Evolutionary conservation across 1,140 invertebrate species (phyloP).

Genomic region (Diabrotica undecimpunctata): DNA sequence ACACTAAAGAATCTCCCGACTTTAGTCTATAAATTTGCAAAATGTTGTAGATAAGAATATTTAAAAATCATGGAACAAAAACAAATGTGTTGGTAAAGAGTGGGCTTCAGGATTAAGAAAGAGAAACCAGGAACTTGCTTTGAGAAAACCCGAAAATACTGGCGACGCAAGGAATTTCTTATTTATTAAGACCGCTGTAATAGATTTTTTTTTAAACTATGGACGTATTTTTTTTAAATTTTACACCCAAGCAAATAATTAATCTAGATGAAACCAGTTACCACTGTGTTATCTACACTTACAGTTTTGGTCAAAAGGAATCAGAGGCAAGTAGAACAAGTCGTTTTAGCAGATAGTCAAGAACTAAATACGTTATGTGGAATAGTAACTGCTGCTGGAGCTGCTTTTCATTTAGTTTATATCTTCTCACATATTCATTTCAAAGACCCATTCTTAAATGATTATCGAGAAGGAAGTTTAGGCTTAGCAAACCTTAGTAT

Average conservation of each 20-base stretch:
- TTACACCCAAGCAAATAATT: not conserved
- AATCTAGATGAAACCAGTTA: too few relatives aligned
- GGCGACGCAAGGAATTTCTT: too few relatives aligned
- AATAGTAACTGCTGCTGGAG: conserved; percentile 8
- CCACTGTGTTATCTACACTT: not conserved
- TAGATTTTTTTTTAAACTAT: conserved; percentile 4
- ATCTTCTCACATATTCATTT: conserved; percentile 5
- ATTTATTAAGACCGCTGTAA: conserved; percentile 44
- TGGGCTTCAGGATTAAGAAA: conserved; percentile 16
- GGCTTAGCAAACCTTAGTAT: not conserved
- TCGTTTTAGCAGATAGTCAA: conserved; percentile 21
- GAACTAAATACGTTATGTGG: conserved; percentile 13
- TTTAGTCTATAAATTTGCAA: conserved; percentile 18
- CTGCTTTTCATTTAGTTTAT: conserved; percentile 6
- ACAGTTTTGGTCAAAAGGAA: conserved; percentile 20
- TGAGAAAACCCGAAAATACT: conserved; percentile 47
- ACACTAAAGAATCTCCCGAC: too few relatives aligned
- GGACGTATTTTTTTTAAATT: conserved; percentile 4
- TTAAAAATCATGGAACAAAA: conserved; percentile 16
- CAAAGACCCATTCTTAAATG: conserved; percentile 3
- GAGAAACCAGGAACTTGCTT: conserved; percentile 36
- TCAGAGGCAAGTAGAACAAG: conserved; percentile 20
- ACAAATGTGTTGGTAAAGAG: conserved; percentile 17
- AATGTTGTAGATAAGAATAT: conserved; percentile 13
- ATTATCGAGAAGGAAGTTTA: conserved; percentile 12